Base-by-base conservation (phyloP, 2,113 vertebrate genomes). In the Cercocebus atys region DNA sequence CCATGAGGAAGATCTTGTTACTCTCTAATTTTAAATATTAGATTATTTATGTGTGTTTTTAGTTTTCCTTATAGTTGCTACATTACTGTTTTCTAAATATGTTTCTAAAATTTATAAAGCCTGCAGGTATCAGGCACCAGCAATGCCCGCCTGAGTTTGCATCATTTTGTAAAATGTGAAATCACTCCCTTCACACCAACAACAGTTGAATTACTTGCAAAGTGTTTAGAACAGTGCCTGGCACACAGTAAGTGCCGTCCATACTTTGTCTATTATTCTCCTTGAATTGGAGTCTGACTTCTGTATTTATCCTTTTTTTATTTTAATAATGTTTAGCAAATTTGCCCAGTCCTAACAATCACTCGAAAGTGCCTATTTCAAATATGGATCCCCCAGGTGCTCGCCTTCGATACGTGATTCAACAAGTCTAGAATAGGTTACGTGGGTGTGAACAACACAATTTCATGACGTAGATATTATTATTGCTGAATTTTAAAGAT, bases 191-290 rank as follows among this genome's bases (percentile, higher is more conserved):
- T 93, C 93, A 47, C 93, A 92, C 47, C 61, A n/a, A 32, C 68
- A 50, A 1, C 22, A 17, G 55, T 30, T 64, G 2, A 64, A 64
- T 30, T 47, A 18, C 0, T 30, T n/a, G 35, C 32, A 27, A 64
- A 80, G 45, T 52, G 4, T 64, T 64, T 64, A 30, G 61, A 64
- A 64, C 9, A 17, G 52, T 12, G 18, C 5, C 32, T 11, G 30
- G 14, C 2, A 22, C 12, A 5, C 35, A 1, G 3, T 11, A 8
- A 32, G 10, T 11, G 1, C 4, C 9, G 5, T 10, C 23, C 45
- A 2, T 17, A 7, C 12, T 0, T 17, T 78, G 13, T 38, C 47
- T n/a, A 0, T 20, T 10, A 13, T 27, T 76, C 72, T 27, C 16
- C 1, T 4, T 4, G 5, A 88, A 22, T 16, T 0, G 5, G 9